Evolutionary conservation across 2,797 vertebrate species (phyloP), one percentile per base, ranked within the genome.

Genomic region (Acestrorhynchus altus): DNA sequence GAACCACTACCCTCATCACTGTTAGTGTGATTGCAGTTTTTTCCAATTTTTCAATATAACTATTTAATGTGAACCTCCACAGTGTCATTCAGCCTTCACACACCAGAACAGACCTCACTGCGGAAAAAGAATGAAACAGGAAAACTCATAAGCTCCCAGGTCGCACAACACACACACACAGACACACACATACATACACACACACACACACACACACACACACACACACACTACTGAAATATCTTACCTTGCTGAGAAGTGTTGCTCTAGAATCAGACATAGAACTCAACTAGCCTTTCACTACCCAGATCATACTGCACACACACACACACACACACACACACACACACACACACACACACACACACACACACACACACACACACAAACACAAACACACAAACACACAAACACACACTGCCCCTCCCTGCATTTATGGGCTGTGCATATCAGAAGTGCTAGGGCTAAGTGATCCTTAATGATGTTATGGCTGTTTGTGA

Each of bases 391-490:
- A 24, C 20, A 22, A 18, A 40, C 60, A 16, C 74, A 63, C 67
- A 24, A 24, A 35, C 74, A 63, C 59, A 68, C 51, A 44, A 72
- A 61, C 35, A 59, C 31, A 59, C 40, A 66, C 51, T 35, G 64
- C 39, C 31, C 20, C n/a, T 71, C 64, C 60, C 44, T 39, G 56
- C 66, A 42, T 80, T 79, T 81, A 69, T 82, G 71, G 60, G 7
- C 69, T 54, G 20, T 54, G 75, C 15, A 13, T 52, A 52, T 63
- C 51, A 51, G 76, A 72, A 61, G 59, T 47, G 75, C 79, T 74
- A 28, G 46, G 59, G 75, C 69, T 88, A 89, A 90, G 86, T 84
- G 86, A 83, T 84, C 63, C 82, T 81, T 87, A 87, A 90, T 87
- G 79, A 85, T 87, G 78, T 88, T 89, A 87, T 74, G 56, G 82